Conservation (phyloP, 2,113 vertebrate genomes). For the Gulo gulo region DNA sequence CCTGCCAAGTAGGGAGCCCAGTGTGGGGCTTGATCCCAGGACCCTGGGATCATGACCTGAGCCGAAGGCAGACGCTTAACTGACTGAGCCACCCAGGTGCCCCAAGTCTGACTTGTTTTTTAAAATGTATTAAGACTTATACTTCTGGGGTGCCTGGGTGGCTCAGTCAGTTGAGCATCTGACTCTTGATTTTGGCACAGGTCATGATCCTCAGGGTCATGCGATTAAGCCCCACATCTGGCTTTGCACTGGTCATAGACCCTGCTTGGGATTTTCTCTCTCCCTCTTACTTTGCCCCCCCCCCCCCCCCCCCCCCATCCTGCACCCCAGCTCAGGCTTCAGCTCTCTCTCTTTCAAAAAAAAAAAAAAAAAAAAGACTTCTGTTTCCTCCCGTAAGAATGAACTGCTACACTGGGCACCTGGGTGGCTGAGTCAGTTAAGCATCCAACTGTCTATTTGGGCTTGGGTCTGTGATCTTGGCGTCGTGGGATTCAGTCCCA, state of each 20-base stretch:
- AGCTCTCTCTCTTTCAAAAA: too few relatives aligned
- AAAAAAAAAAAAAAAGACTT: too few relatives aligned
- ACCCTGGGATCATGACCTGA: too few relatives aligned
- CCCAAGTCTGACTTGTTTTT: neutral
- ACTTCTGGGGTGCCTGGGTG: neutral
- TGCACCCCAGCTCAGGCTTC: too few relatives aligned
- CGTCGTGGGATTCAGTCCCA: neutral
- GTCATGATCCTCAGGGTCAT: neutral
- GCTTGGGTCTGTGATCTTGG: neutral
- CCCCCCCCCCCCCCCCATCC: too few relatives aligned
- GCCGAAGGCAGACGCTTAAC: too few relatives aligned
- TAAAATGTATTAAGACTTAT: neutral
- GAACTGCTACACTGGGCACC: neutral
- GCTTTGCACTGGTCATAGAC: neutral
- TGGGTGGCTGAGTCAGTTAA: neutral
- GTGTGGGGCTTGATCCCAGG: too few relatives aligned
- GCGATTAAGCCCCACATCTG: neutral
- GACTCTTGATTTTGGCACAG: neutral
- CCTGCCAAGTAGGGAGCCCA: too few relatives aligned
- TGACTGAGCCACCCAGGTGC: neutral
- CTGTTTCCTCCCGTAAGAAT: too few relatives aligned
- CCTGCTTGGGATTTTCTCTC: neutral
- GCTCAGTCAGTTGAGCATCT: neutral
- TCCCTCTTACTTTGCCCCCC: neutral
- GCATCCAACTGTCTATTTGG: neutral